A percentile compares a stretch with the other conserved stretches of the same genome.
Conservation (phyloP, 2,797 vertebrate genomes). For the Scleropages formosus region DNA sequence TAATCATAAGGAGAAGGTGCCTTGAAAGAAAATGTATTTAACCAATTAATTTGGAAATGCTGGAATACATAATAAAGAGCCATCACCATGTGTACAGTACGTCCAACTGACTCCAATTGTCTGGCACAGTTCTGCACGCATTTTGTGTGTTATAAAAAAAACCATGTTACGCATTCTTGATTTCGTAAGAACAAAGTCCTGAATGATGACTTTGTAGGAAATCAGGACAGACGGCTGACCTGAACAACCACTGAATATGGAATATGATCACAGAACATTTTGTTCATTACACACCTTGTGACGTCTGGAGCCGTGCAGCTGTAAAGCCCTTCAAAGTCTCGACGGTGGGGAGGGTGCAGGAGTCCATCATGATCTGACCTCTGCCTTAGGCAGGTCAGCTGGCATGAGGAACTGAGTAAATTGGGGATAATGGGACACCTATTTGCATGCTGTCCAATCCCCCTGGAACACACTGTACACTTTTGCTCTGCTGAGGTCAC, state of each 20-base stretch:
- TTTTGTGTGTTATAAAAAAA: too few relatives aligned
- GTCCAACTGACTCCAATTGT: too few relatives aligned
- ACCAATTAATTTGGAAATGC: too few relatives aligned
- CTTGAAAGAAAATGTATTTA: too few relatives aligned
- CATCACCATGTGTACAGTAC: too few relatives aligned
- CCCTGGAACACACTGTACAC: background rate
- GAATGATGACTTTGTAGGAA: background rate
- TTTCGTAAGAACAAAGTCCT: slow-evolving; percentile 17
- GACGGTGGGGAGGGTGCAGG: background rate
- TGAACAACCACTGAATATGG: slow-evolving; percentile 18
- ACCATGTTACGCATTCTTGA: background rate
- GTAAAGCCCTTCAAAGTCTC: background rate
- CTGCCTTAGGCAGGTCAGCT: too few relatives aligned
- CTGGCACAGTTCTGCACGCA: too few relatives aligned
- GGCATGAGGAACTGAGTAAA: too few relatives aligned
- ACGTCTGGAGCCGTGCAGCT: background rate
- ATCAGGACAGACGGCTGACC: slow-evolving; percentile 21
- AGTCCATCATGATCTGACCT: too few relatives aligned
- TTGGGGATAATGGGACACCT: background rate
- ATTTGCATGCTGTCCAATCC: background rate
- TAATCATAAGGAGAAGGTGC: too few relatives aligned
- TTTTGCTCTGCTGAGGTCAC: background rate
- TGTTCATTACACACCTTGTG: slow-evolving; percentile 28
- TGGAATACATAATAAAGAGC: too few relatives aligned
- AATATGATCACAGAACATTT: slow-evolving; percentile 24